Evolutionary conservation across 2,113 vertebrate genomes (phyloP).

Genomic region (Podilymbus podiceps): DNA sequence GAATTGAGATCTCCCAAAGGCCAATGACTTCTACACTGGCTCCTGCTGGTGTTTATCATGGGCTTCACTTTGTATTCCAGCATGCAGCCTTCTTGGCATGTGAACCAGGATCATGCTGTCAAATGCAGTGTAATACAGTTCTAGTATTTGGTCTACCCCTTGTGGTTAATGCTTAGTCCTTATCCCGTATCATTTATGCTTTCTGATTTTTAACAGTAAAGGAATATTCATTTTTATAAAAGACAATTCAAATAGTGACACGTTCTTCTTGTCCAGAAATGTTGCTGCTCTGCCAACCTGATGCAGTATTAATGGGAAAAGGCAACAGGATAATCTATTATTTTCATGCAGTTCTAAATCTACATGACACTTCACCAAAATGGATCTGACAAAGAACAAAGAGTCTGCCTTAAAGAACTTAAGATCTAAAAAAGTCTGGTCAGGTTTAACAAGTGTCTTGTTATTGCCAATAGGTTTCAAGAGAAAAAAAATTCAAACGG

Average conservation of each 20-base stretch:
- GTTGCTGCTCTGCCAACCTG: neutral
- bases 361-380: neutral
- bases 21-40: neutral
- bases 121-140: neutral
- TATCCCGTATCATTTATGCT: neutral
- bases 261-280: neutral
- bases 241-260: neutral
- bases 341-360: slow-evolving; percentile 18
- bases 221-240: neutral
- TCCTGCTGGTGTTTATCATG: neutral
- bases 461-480: slow-evolving; percentile 16
- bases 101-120: neutral
- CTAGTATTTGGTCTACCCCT: neutral
- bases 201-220: neutral
- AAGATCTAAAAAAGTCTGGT: slow-evolving; percentile 25
- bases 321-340: slow-evolving; percentile 16
- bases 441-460: slow-evolving; percentile 28
- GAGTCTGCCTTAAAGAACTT: slow-evolving; percentile 1
- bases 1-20: neutral
- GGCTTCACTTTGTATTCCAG: neutral
- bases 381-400: slow-evolving; percentile 38
- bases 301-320: slow-evolving; percentile 28
- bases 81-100: neutral
- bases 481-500: neutral
- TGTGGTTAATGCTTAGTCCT: neutral